A percentile compares a stretch with the other conserved stretches of the same genome.
Conservation (phyloP, 2,113 vertebrate species). For the Heterochromis multidens region DNA sequence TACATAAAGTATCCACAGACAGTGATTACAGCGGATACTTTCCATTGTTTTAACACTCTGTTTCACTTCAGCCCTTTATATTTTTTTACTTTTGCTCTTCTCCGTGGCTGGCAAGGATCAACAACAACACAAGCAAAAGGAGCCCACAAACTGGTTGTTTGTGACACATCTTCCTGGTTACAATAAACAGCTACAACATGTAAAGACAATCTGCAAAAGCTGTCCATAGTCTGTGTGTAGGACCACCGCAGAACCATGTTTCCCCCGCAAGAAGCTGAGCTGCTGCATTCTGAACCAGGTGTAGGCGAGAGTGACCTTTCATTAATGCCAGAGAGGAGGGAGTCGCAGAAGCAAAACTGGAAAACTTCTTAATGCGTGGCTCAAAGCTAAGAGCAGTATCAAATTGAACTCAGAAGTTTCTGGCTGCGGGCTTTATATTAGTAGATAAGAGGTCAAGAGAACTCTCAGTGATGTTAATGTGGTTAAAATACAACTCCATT, state of each 20-base stretch:
- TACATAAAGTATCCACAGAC: background rate
- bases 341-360: background rate
- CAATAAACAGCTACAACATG: background rate
- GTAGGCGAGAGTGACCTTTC: background rate
- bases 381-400: background rate
- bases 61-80: background rate
- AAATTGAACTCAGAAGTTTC: background rate
- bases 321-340: background rate
- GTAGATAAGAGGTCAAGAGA: background rate
- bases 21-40: rapidly evolving
- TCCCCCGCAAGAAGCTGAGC: background rate
- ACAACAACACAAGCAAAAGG: background rate
- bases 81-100: background rate
- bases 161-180: background rate
- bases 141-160: background rate
- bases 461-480: background rate
- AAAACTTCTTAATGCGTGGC: background rate
- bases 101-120: background rate
- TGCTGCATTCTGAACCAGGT: background rate
- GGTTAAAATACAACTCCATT: background rate
- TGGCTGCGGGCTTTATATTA: background rate
- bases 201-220: background rate
- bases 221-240: background rate
- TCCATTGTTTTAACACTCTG: background rate
- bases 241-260: background rate